Evolutionary conservation across 2,888 invertebrate species (phyloP), one percentile per base, ranked within the genome.

Genomic region (Sphecodes monilicornis): DNA sequence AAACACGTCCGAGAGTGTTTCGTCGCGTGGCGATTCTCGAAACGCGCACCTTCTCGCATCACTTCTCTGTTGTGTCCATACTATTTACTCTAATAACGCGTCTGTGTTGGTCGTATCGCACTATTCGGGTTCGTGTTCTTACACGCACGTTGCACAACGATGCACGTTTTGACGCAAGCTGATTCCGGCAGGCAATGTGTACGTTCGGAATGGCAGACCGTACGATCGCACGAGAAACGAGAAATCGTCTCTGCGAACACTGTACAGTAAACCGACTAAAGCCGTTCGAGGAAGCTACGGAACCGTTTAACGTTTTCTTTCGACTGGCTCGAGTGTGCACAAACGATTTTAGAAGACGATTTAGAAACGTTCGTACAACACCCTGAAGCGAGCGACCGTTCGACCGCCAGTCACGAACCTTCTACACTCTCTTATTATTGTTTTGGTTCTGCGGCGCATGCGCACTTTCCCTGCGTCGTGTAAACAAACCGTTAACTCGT

Each of bases 401-500:
- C 87, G 77, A 88, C 85, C 84, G 86, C 83, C 87, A 92, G 90
- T 91, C 90, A 91, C 92, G 91, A 92, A 92, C 92, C 91, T 91
- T 92, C 88, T 90, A 89, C 60, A 60, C 92, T 93, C 92, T 93
- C 91, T 93, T 94, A 94, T 94, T 94, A 94, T 94, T 94, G 94
- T 94, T 94, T 94, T 94, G 94, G 92, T 91, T 86, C 85, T 73
- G 87, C 77, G 69, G 91, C 94, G 94, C 94, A 94, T 94, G 94
- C 94, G 94, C 93, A 85, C 84, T 80, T 88, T 82, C 86, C 88
- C 89, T 86, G 86, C 86, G 86, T 92, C 92, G 92, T 93, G 93
- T 94, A 94, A 94, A 94, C 94, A 94, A 94, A 94, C 94, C 94
- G 94, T 94, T 94, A 94, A 94, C 93, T 94, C 91, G 90, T 81